phyloP scores from a whole-genome alignment of 1,140 invertebrate species.

The Carposina sasakii region DNA sequence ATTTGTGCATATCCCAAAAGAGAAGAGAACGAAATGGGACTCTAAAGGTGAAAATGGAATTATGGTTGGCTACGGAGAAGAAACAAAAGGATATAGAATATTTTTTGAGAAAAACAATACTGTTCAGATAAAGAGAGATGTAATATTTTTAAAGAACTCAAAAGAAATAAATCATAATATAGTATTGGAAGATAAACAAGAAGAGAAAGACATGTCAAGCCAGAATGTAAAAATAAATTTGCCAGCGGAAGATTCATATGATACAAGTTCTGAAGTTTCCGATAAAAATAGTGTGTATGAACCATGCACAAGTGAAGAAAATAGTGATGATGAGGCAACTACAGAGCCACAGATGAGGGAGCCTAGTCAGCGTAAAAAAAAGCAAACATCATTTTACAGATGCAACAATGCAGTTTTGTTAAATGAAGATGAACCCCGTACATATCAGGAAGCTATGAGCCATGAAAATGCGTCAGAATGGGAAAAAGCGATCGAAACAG shows the following conservation, averaged over 20 bases:
- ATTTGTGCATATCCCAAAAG: constrained; percentile 20
- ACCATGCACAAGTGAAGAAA: too few relatives aligned
- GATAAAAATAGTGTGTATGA: too few relatives aligned
- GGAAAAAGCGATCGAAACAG: constrained; percentile 5
- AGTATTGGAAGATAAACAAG: not conserved
- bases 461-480: not conserved
- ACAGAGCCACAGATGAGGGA: too few relatives aligned
- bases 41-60: constrained; percentile 18
- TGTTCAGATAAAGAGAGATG: constrained; percentile 16
- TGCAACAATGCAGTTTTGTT: too few relatives aligned
- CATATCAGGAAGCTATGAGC: not conserved
- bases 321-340: too few relatives aligned
- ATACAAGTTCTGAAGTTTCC: too few relatives aligned
- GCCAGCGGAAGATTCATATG: too few relatives aligned
- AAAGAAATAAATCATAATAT: not conserved
- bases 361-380: too few relatives aligned
- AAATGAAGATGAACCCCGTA: not conserved
- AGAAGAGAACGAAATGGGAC: constrained; percentile 21
- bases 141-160: constrained; percentile 9
- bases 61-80: constrained; percentile 41
- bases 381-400: too few relatives aligned
- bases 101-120: constrained; percentile 10
- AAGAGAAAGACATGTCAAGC: too few relatives aligned
- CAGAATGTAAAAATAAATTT: too few relatives aligned
- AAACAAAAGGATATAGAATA: constrained; percentile 15